These are phyloP conservation scores for Phrynocephalus guinanensis DNA, from an alignment of 2,797 vertebrate species.

Conservation along the genomic window DNA sequence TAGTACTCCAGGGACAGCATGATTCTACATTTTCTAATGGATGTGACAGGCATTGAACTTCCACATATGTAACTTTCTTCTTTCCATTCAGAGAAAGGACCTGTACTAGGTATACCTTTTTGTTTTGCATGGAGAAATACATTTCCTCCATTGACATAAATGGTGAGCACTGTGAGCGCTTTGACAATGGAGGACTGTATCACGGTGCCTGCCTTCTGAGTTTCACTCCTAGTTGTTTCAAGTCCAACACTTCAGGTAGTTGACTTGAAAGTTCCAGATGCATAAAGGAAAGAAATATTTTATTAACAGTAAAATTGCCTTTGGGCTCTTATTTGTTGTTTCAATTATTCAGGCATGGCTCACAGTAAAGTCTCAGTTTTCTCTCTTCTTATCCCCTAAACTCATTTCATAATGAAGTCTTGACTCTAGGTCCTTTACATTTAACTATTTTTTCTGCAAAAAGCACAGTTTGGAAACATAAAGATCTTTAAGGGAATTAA, in stretches of 20 bases:
- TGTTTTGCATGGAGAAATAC: not conserved
- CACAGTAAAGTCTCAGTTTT: constrained; percentile 6
- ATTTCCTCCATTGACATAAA: not conserved
- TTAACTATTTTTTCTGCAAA: not conserved
- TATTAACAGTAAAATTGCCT: constrained; percentile 27
- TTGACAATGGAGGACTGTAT: not conserved
- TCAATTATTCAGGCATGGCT: constrained; percentile 34
- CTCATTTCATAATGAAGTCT: constrained; percentile 24
- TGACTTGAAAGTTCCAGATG: constrained; percentile 4
- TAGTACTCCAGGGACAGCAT: not conserved
- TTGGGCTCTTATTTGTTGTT: constrained; percentile 32
- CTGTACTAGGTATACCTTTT: not conserved
- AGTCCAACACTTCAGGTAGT: not conserved
- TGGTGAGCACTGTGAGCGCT: not conserved
- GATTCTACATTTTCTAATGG: not conserved
- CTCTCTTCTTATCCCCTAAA: constrained; percentile 10
- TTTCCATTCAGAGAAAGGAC: not conserved
- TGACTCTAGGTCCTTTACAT: constrained; percentile 13
- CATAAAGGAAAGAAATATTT: constrained; percentile 6
- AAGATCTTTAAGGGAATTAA: constrained; percentile 24
- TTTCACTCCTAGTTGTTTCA: constrained; percentile 2
- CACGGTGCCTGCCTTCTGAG: not conserved
- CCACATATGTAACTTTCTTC: not conserved
- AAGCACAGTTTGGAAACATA: not conserved
- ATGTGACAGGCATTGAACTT: not conserved